These are phyloP conservation scores for Stratiolaelaps scimitus DNA, from an alignment of 1,140 invertebrate species.

Conservation along the genomic window DNA sequence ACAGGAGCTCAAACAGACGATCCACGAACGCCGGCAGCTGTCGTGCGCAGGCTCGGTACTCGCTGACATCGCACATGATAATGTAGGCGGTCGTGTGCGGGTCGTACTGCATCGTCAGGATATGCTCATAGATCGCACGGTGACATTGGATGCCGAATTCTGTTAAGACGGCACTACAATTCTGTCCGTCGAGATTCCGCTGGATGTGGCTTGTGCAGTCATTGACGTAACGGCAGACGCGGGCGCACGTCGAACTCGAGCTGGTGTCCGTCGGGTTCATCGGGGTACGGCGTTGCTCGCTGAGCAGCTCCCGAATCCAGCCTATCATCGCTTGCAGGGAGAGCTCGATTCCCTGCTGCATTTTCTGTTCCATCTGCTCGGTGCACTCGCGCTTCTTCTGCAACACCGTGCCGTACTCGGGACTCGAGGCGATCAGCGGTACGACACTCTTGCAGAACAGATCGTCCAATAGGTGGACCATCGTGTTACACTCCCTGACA, in stretches of 20 bases:
- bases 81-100: slow-evolving; percentile 76
- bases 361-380: slow-evolving; percentile 76
- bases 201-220: slow-evolving; percentile 62
- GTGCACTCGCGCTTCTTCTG: slow-evolving; percentile 71
- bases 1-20: slow-evolving; percentile 80
- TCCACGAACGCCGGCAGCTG: slow-evolving; percentile 61
- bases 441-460: slow-evolving; percentile 78
- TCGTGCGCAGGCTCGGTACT: slow-evolving; percentile 67
- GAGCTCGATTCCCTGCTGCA: slow-evolving; percentile 75
- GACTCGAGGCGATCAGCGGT: slow-evolving; percentile 69
- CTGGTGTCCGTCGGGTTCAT: slow-evolving; percentile 58
- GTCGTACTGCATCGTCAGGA: slow-evolving; percentile 88
- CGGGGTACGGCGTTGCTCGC: slow-evolving; percentile 88
- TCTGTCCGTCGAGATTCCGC: slow-evolving; percentile 79
- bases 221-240: slow-evolving; percentile 49
- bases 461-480: slow-evolving; percentile 88
- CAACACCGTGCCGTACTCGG: slow-evolving; percentile 71
- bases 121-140: slow-evolving; percentile 84
- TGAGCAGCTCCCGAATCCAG: slow-evolving; percentile 79
- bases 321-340: slow-evolving; percentile 72
- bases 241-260: slow-evolving; percentile 39
- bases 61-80: slow-evolving; percentile 94
- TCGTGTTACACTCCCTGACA: slow-evolving; percentile 83
- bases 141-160: slow-evolving; percentile 84
- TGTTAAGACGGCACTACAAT: slow-evolving; percentile 66